A percentile compares a stretch with the other conserved stretches of the same genome.
These are phyloP conservation scores for Atethmia centrago DNA, from an alignment of 2,888 invertebrate genomes.

Conservation along the genomic window DNA sequence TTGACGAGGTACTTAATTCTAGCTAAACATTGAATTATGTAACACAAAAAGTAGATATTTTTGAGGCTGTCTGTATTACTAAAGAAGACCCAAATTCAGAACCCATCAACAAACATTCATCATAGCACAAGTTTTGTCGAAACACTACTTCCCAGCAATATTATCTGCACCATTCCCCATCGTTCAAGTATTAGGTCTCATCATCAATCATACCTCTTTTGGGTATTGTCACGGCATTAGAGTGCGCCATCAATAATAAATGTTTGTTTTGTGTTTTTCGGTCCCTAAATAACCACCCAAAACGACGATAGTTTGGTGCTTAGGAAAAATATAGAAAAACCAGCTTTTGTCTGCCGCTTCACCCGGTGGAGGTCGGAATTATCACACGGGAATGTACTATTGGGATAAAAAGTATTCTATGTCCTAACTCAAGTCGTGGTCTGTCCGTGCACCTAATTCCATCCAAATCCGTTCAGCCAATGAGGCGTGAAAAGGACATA, in stretches of 20 bases:
- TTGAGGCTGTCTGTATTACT: too few species aligned
- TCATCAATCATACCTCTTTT: slow-evolving; percentile 70
- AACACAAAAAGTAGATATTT: too few species aligned
- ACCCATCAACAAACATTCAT: slow-evolving; percentile 34
- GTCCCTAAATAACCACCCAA: not conserved
- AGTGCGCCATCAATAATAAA: slow-evolving; percentile 65
- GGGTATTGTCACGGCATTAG: slow-evolving; percentile 62
- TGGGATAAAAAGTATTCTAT: not conserved
- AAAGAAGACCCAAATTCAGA: not conserved
- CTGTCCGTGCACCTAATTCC: not conserved
- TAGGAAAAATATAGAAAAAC: not conserved
- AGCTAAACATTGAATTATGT: too few species aligned
- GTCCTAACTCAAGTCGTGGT: not conserved
- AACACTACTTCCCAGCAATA: slow-evolving; percentile 35
- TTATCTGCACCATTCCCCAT: slow-evolving; percentile 63
- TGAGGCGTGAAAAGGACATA: too few species aligned
- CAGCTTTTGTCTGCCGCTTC: not conserved
- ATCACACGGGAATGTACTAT: not conserved
- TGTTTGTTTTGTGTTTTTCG: slow-evolving; percentile 26
- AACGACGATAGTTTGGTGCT: not conserved
- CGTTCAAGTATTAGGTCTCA: slow-evolving; percentile 52
- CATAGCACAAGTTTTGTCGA: slow-evolving; percentile 27
- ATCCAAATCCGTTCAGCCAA: not conserved
- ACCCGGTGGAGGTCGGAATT: too few species aligned
- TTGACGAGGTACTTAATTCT: too few species aligned